Conservation (phyloP, 1,140 invertebrate genomes). For the Panagrolaimus sp. region DNA sequence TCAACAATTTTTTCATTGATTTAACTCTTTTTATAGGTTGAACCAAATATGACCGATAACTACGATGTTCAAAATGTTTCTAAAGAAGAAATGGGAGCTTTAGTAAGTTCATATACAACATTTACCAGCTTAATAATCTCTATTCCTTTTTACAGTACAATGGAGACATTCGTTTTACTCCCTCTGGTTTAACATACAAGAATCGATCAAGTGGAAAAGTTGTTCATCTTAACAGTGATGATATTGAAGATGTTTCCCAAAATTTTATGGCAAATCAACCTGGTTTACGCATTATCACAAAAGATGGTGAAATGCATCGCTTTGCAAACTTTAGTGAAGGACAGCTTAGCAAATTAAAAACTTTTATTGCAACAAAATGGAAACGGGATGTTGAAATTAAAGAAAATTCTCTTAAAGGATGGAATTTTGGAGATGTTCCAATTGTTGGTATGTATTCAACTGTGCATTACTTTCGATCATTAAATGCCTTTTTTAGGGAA, state of each 20-base stretch:
- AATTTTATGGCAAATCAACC: constrained; percentile 81
- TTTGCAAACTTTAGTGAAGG: constrained; percentile 92
- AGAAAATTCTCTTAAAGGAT: constrained; percentile 88
- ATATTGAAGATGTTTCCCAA: constrained; percentile 85
- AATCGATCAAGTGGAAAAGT: constrained; percentile 93
- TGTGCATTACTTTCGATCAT: too few relatives aligned
- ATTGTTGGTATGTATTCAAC: constrained; percentile 71
- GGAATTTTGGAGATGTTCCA: constrained; percentile 96
- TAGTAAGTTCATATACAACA: constrained; percentile 44
- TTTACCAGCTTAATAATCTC: too few relatives aligned
- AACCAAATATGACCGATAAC: neutral
- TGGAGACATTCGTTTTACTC: constrained; percentile 83
- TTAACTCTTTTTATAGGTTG: too few relatives aligned
- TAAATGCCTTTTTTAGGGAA: constrained; percentile 71
- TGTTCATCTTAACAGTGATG: constrained; percentile 71
- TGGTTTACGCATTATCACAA: constrained; percentile 81
- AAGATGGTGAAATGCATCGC: constrained; percentile 81
- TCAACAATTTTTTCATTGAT: too few relatives aligned
- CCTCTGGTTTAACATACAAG: constrained; percentile 84
- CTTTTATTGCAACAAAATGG: constrained; percentile 71
- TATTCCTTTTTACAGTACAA: constrained; percentile 52
- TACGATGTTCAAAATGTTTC: constrained; percentile 45
- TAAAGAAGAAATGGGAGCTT: constrained; percentile 45
- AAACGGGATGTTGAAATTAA: constrained; percentile 66
- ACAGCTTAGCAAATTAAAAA: constrained; percentile 72